Conservation (phyloP, 2,797 vertebrate species). For the Enteromius paludinosus region DNA sequence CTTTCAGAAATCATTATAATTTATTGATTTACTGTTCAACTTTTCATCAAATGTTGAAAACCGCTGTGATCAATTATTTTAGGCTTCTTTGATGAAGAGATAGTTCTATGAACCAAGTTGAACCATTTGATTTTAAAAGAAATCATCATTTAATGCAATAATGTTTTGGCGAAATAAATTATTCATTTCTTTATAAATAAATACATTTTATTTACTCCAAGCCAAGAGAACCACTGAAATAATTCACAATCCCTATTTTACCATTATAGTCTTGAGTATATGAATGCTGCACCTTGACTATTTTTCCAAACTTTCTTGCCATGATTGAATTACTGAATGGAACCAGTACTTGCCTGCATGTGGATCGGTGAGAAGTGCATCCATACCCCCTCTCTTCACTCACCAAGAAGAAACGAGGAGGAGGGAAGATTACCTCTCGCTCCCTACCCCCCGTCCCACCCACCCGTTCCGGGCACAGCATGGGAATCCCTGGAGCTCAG, state of each 20-base stretch:
- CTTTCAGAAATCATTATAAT: background rate
- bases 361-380: background rate
- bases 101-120: too few relatives aligned
- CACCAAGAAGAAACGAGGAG: conserved; percentile 16
- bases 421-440: conserved; percentile 26
- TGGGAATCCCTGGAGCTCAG: conserved; percentile 87
- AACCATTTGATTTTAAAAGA: too few relatives aligned
- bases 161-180: background rate
- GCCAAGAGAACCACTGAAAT: background rate
- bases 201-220: background rate
- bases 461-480: conserved; percentile 67
- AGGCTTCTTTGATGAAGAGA: too few relatives aligned
- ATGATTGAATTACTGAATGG: background rate
- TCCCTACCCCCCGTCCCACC: conserved; percentile 27
- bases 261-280: background rate
- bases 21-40: background rate
- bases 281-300: background rate
- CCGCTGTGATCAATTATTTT: too few relatives aligned
- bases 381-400: conserved; percentile 33
- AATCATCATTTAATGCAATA: background rate
- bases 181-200: background rate
- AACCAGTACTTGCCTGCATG: background rate
- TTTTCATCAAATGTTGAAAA: background rate
- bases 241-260: background rate
- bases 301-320: background rate